A percentile compares a stretch with the other conserved stretches of the same genome.
Evolutionary conservation across 2,113 vertebrate genomes (phyloP).

Genomic region (Podarcis raffonei): DNA sequence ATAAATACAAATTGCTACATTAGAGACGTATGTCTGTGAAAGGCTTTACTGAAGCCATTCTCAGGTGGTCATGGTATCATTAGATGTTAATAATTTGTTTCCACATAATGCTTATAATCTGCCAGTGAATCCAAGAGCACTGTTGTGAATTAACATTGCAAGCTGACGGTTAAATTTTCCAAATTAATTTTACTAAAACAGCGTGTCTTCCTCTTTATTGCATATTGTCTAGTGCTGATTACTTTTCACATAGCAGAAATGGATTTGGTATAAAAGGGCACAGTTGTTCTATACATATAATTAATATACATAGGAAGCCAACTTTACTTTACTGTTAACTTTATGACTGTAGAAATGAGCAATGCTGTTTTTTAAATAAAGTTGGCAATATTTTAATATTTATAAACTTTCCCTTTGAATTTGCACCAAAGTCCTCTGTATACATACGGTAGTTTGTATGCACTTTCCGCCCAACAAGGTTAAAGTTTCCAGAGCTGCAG

Average conservation of each 20-base stretch:
- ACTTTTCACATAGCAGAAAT: slow-evolving; percentile 23
- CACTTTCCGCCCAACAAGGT: accelerated
- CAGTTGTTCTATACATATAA: not conserved
- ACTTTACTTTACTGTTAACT: not conserved
- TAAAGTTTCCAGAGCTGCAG: not conserved
- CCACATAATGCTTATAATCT: not conserved
- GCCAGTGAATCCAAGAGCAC: not conserved
- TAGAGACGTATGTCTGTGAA: not conserved
- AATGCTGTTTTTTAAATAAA: slow-evolving; percentile 31
- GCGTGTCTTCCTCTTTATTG: not conserved
- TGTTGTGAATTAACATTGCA: not conserved
- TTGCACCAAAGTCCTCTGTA: not conserved
- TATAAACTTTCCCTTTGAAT: not conserved
- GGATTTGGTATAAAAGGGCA: not conserved
- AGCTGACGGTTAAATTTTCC: not conserved
- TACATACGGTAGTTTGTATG: accelerated
- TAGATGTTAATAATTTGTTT: not conserved
- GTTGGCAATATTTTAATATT: not conserved
- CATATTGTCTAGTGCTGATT: not conserved
- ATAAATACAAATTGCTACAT: not conserved
- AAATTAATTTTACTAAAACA: not conserved
- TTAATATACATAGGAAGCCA: not conserved
- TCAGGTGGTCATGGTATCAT: too few relatives aligned
- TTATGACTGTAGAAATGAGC: slow-evolving; percentile 19
- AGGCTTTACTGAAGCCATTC: not conserved